Evolutionary conservation across 2,113 vertebrate species (phyloP).

Genomic region (Salvelinus namaycush): DNA sequence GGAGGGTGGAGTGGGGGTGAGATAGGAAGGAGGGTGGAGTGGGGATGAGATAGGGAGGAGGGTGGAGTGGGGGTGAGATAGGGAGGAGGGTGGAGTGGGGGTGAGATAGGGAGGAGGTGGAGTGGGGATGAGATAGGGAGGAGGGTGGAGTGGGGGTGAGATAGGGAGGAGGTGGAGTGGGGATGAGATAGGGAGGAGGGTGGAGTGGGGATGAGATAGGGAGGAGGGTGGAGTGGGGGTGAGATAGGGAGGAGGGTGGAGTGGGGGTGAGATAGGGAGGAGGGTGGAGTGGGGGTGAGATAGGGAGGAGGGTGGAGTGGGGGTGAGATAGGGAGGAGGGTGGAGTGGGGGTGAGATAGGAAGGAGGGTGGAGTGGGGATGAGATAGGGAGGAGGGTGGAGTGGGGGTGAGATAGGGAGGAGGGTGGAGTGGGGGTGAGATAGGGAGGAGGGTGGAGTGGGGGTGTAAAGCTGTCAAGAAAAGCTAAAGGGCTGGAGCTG

Average conservation of each 20-base stretch:
- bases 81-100: conserved; percentile 7
- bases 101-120: conserved; percentile 19
- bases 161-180: no score
- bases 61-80: no score
- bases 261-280: not conserved
- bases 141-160: no score
- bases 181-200: no score
- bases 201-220: conserved; percentile 16
- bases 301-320: conserved; percentile 20
- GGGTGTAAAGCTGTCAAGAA: conserved; percentile 35
- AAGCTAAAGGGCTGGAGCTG: conserved; percentile 17
- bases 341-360: no score
- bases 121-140: not conserved
- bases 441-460: not conserved
- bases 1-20: not conserved
- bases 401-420: no score
- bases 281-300: not conserved
- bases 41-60: no score
- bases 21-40: no score
- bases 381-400: no score
- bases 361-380: conserved; percentile 19
- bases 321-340: conserved; percentile 8
- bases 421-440: conserved; percentile 16
- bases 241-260: no score
- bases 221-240: conserved; percentile 25